phyloP scores from a whole-genome alignment of 2,113 vertebrate species.

The Castor canadensis region DNA sequence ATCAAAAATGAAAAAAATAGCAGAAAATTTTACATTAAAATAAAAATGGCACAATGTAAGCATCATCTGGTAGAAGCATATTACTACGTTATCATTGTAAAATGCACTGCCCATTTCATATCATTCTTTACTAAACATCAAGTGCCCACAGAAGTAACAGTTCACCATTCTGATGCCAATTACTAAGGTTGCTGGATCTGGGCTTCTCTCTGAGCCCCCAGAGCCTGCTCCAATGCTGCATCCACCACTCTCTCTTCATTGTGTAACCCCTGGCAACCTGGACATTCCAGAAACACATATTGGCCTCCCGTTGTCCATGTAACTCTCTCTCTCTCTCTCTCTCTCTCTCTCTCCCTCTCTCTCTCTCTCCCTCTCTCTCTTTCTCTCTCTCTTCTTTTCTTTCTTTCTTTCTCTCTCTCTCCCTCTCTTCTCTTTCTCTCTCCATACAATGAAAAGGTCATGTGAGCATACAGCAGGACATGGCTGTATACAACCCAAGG shows the following conservation, averaged over 20 bases:
- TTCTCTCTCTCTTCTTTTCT: too few relatives aligned
- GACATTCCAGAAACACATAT: neutral
- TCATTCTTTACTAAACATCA: neutral
- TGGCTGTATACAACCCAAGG: neutral
- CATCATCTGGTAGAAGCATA: too few relatives aligned
- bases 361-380: too few relatives aligned
- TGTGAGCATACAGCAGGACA: neutral
- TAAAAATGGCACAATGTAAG: neutral
- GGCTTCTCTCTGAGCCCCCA: too few relatives aligned
- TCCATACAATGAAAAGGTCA: neutral
- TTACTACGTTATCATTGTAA: too few relatives aligned
- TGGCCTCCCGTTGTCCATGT: neutral
- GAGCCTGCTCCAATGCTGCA: too few relatives aligned
- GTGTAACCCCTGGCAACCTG: neutral
- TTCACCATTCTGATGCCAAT: too few relatives aligned
- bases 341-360: too few relatives aligned
- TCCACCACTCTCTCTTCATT: neutral
- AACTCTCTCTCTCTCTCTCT: neutral
- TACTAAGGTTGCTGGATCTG: too few relatives aligned
- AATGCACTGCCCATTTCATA: too few relatives aligned
- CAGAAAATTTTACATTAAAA: neutral
- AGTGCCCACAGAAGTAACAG: too few relatives aligned
- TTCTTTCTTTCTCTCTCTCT: too few relatives aligned
- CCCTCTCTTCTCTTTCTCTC: neutral
- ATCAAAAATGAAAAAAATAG: neutral